A percentile compares a stretch with the other conserved stretches of the same genome.
These are phyloP conservation scores for Corella eumyota DNA, from an alignment of 23 tunicate genomes.

Conservation along the genomic window DNA sequence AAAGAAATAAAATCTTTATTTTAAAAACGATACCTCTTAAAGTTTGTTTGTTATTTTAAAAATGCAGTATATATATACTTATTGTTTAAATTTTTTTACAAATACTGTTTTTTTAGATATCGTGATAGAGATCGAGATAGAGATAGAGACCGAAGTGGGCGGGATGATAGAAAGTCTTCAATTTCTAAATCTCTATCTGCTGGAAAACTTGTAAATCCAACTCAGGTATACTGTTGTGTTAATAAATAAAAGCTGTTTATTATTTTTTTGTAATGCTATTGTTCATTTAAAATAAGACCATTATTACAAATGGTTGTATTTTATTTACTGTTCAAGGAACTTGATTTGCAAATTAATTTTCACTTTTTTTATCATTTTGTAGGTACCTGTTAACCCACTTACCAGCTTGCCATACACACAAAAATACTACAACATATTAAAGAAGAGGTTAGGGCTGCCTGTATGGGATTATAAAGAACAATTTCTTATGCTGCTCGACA, in stretches of 20 bases:
- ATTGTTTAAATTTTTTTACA: too few relatives aligned
- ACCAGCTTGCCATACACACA: constrained; percentile 86
- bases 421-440: constrained; percentile 77
- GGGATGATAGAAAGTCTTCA: constrained; percentile 21
- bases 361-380: too few relatives aligned
- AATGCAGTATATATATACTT: too few relatives aligned
- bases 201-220: constrained; percentile 19
- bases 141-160: constrained; percentile 21
- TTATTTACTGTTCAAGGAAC: background rate
- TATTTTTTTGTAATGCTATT: too few relatives aligned
- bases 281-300: background rate
- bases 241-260: too few relatives aligned
- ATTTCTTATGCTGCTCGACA: constrained; percentile 54
- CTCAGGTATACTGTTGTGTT: too few relatives aligned
- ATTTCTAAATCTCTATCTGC: constrained; percentile 19
- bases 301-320: background rate
- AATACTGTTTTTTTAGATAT: too few relatives aligned
- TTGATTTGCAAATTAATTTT: background rate
- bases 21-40: background rate
- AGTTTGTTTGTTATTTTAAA: too few relatives aligned
- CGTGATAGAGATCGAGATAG: too few relatives aligned
- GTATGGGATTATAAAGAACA: constrained; percentile 92
- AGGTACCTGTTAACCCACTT: constrained; percentile 62
- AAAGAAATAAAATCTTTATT: background rate
- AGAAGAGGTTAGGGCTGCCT: constrained; percentile 78